Base-by-base conservation (phyloP, 2,113 vertebrate genomes). In the Sylvilagus bachmani region DNA sequence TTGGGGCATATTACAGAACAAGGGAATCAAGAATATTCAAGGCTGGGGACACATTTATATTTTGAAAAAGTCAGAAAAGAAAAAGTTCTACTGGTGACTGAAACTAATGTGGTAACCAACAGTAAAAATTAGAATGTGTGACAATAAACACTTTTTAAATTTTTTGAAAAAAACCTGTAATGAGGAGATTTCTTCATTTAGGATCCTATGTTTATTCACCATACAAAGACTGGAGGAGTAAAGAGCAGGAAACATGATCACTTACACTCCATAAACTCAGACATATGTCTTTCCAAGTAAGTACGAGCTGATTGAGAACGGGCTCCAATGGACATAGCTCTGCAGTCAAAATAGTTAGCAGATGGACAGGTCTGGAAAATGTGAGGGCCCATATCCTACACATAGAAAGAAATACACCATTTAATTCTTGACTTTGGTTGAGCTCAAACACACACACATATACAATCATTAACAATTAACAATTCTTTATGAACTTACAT, bases 331-430 rank as follows among this genome's bases (percentile, higher is more conserved):
- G 99, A 99, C 99, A 99, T 99, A 88, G 99, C 99, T 98, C 99
- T 99, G 95, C 99, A 99, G 97, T 99, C 99, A 97, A 99, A 99
- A 95, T 99, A 99, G 98, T 99, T 99, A 24, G 99, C 99, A 80
- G 99, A 99, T 0, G 99, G 99, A 97, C 99, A 99, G 14, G 99
- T 99, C 97, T 99, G 99, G 98, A 99, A 99, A 97, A 99, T 99
- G 97, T 99, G 99, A 97, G 99, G 99, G 21, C 99, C 99, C 98
- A 99, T 99, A 96, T 99, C 99, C 99, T 99, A 95, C 1, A 36
- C 91, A 70, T 4, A 95, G 85, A 22, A 44, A 62, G 25, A 81
- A 64, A 53, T 0, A 75, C 0, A 85, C 5, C 36, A 77, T 21
- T 29, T 31, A 94, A 94, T 80, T 96, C 71, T 64, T 91, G 8